Conservation (phyloP, 2,888 invertebrate genomes). For the Orthosia gothica region DNA sequence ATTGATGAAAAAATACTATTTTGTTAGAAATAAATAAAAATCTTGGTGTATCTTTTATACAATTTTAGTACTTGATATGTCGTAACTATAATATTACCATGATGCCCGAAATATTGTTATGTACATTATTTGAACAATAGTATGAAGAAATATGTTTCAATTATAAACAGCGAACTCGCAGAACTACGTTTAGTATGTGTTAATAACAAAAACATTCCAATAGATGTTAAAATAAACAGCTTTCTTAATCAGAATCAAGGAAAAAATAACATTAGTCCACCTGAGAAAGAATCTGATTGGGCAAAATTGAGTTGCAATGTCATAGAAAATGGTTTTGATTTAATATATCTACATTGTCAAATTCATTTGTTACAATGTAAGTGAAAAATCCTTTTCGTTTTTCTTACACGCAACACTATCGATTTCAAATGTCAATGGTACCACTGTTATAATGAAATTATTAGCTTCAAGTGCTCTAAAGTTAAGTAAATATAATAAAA, state of each 20-base stretch:
- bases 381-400: too few relatives aligned
- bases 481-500: slow-evolving; percentile 11
- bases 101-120: slow-evolving; percentile 61
- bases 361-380: too few relatives aligned
- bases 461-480: background rate
- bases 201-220: background rate
- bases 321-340: too few relatives aligned
- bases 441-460: slow-evolving; percentile 3
- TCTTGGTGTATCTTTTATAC: slow-evolving; percentile 42
- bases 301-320: background rate
- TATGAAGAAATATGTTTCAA: slow-evolving; percentile 15
- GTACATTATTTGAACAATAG: slow-evolving; percentile 40
- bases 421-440: slow-evolving; percentile 26
- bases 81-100: slow-evolving; percentile 63
- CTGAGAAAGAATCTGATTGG: background rate
- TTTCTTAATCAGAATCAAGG: background rate
- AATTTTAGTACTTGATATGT: slow-evolving; percentile 66
- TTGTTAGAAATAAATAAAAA: slow-evolving; percentile 55
- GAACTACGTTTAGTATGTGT: background rate
- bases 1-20: slow-evolving; percentile 41
- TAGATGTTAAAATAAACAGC: background rate
- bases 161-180: background rate
- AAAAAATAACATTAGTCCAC: background rate
- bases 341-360: too few relatives aligned
- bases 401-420: too few relatives aligned